These are phyloP conservation scores for Penelope pileata DNA, from an alignment of 2,113 vertebrate species.

Conservation along the genomic window DNA sequence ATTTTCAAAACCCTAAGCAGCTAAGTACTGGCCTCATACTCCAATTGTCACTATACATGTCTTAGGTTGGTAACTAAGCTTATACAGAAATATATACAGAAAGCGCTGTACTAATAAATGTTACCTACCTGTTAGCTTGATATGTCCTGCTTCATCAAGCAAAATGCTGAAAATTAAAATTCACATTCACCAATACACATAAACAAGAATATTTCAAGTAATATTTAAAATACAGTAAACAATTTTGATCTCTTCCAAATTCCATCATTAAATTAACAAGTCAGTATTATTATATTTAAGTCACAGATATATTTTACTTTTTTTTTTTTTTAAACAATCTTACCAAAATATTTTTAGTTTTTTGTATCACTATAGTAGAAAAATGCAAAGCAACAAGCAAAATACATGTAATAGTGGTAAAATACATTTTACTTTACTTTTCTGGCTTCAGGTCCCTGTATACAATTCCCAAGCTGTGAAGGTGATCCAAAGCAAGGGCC, in stretches of 20 bases:
- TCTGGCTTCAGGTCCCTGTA: slow-evolving; percentile 99
- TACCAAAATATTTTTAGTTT: not conserved
- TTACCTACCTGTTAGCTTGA: slow-evolving; percentile 96
- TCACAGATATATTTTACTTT: not conserved
- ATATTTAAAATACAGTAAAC: slow-evolving; percentile 13
- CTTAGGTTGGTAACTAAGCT: not conserved
- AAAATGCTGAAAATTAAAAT: slow-evolving; percentile 98
- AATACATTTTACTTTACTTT: slow-evolving; percentile 90
- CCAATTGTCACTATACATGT: not conserved
- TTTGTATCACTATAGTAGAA: not conserved
- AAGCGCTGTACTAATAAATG: slow-evolving; percentile 39
- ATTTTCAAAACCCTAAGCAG: not conserved
- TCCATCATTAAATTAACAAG: not conserved
- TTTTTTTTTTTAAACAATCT: not conserved
- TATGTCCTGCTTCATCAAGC: slow-evolving; percentile 99
- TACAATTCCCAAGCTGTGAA: slow-evolving; percentile 98
- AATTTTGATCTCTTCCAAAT: not conserved
- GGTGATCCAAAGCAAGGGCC: slow-evolving; percentile 97
- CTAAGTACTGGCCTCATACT: not conserved
- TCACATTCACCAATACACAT: slow-evolving; percentile 83
- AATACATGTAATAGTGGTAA: slow-evolving; percentile 59
- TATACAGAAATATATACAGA: not conserved
- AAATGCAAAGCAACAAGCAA: slow-evolving; percentile 37
- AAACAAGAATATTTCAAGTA: slow-evolving; percentile 64
- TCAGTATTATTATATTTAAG: not conserved